These are phyloP conservation scores for Hydropotes inermis DNA, from an alignment of 2,113 vertebrate genomes.

Conservation along the genomic window DNA sequence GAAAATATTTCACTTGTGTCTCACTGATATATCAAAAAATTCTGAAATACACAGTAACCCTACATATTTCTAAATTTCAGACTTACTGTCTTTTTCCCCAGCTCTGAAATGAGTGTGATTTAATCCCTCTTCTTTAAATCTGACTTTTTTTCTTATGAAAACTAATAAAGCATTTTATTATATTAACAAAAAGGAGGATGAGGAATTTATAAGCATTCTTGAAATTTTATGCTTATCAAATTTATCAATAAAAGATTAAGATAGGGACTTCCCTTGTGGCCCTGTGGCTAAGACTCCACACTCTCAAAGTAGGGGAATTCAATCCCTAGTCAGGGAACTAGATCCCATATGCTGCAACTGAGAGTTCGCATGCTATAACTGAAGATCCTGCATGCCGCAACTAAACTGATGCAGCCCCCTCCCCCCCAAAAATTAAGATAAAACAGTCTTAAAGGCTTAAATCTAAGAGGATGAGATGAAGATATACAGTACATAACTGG, in stretches of 20 bases:
- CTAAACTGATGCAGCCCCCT: not conserved
- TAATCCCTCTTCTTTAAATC: not conserved
- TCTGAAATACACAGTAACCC: not conserved
- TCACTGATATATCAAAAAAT: not conserved
- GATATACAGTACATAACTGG: not conserved
- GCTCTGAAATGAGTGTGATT: not conserved
- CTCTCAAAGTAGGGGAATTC: not conserved
- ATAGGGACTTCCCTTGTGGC: not conserved
- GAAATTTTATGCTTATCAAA: not conserved
- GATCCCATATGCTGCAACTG: not conserved
- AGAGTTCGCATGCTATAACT: not conserved
- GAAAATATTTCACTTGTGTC: not conserved
- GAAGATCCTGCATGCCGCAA: not conserved
- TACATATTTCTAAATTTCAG: not conserved
- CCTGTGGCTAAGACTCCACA: not conserved
- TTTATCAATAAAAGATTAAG: not conserved
- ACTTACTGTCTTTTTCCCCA: not conserved
- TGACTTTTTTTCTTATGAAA: conserved; percentile 11
- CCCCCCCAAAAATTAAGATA: not conserved
- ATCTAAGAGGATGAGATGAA: not conserved
- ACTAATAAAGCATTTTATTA: not conserved
- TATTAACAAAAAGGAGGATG: not conserved
- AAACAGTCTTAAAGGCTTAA: not conserved
- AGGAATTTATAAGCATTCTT: not conserved
- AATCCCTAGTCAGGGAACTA: not conserved